Base-by-base conservation (phyloP, 2,888 invertebrate genomes). In the Netelia fuscicornis region DNA sequence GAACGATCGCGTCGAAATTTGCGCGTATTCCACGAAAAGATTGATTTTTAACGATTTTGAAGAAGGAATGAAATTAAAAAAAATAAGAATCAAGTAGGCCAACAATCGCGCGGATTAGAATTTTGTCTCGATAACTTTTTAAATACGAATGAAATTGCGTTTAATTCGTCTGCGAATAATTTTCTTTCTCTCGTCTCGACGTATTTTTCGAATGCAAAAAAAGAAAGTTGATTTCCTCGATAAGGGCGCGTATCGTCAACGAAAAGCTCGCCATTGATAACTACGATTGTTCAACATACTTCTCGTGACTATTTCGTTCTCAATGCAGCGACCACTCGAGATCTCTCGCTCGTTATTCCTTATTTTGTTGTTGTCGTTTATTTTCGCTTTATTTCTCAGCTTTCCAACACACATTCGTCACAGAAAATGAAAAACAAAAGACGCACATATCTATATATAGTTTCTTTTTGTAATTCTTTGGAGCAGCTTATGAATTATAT, bases 401-500 rank as follows among this genome's bases (percentile, higher is more conserved):
- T 10, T 48, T 64, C 13, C 74, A 70, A 58, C 56, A 58, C 48
- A 58, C 75, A 77, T 78, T 78, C 75, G 60, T 52, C 54, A 74
- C 56, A 25, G 75, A 65, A 30, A 68, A 62, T 20, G 71, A 44
- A 42, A 62, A 44, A 71, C n/a, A 10, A 64, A 76, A 42, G 54
- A 52, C 42, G 10, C 20, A 80, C 70, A 44, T 78, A 20, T 9
- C 9, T 20, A 20, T 20, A 58, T 58, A n/a, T 3, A 20, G 60
- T 60, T 58, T 58, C 44, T 65, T n/a, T 42, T 79, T 71, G 20
- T 30, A 62, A 52, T 30, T 54, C 17, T 56, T 74, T 58, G 72
- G 76, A 82, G 79, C 67, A 85, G 42, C 81, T 85, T 82, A 82
- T 62, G 75, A 85, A 72, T 85, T 72, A 54, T 82, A 85, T 30